These are phyloP conservation scores for Porites rus DNA, from an alignment of 92 coral and sea anemone genomes.

Conservation along the genomic window DNA sequence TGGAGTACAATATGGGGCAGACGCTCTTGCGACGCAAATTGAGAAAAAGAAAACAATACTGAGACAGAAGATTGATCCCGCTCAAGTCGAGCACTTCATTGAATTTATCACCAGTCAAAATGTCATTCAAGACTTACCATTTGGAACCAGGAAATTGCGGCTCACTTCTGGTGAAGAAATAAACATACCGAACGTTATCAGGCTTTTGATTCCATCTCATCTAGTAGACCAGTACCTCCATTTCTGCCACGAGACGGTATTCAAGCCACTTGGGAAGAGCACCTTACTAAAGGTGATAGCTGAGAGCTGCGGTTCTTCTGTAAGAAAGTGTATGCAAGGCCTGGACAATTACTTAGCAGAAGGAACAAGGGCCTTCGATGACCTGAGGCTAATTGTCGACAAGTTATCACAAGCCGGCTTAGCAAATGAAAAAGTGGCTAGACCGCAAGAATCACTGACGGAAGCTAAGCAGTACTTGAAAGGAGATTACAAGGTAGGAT, in stretches of 20 bases:
- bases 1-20: constrained; percentile 46
- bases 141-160: constrained; percentile 40
- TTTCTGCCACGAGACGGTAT: constrained; percentile 45
- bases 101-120: constrained; percentile 46
- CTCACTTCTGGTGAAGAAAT: constrained; percentile 47
- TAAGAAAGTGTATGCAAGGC: constrained; percentile 48
- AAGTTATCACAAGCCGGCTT: constrained; percentile 19
- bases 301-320: constrained; percentile 57
- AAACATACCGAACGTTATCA: constrained; percentile 44
- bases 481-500: constrained; percentile 49
- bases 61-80: constrained; percentile 39
- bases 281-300: constrained; percentile 51
- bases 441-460: constrained; percentile 29
- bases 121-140: constrained; percentile 56
- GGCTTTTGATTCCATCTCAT: constrained; percentile 54
- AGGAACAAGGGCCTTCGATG: constrained; percentile 46
- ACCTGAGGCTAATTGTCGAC: constrained; percentile 24
- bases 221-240: constrained; percentile 54
- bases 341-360: constrained; percentile 56
- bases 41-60: constrained; percentile 1
- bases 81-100: constrained; percentile 56
- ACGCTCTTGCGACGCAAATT: constrained; percentile 13
- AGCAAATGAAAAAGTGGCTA: constrained; percentile 11
- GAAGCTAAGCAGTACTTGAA: constrained; percentile 45
- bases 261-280: constrained; percentile 16